Base-by-base conservation (phyloP, 2,797 vertebrate genomes). In the Lagodon rhomboides region DNA sequence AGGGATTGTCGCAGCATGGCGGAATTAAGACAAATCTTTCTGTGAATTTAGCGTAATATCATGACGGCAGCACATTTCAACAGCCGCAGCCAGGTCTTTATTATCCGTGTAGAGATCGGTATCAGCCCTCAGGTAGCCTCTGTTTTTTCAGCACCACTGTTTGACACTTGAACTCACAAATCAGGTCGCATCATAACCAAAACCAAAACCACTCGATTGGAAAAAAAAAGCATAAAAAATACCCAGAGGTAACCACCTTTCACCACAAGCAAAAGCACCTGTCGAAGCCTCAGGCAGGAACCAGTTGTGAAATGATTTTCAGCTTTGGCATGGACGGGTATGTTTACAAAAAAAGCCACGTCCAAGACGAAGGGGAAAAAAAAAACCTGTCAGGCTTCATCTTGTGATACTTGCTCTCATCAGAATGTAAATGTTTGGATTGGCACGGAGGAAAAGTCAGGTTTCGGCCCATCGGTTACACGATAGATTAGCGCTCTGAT, bases 361-460 rank as follows among this genome's bases (percentile, higher is more conserved):
- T 68, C 13, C 59, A 22, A 51, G 34, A 68, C 23, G 60, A 63
- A 16, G 34, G 6, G 41, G 30, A 27, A 34, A 30, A 30, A 3
- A 56, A 46, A 41, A 38, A 38, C 38, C 62, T 63, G 10, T 56
- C 22, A 0, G 60, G 49, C 54, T 63, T 75, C 74, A 3, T 70
- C 47, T 74, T 77, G 13, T 12, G 49, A 80, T 53, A 12, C 3
- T 12, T 12, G 34, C 60, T 62, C 66, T 59, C 55, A 3, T 47
- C 64, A 85, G 66, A 86, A 82, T 87, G 83, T 89, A 85, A 87
- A 89, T 89, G 79, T 93, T 92, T 90, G 22, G 73, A 25, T 71
- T 88, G 86, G 83, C 84, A 34, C 1, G 43, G 20, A n/a, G 23
- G 6, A 56, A 27, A 80, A 64, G 46, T 20, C 58, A 56, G 61